These are phyloP conservation scores for Lepidurus packardi DNA, from an alignment of 1,140 invertebrate species.

Conservation along the genomic window DNA sequence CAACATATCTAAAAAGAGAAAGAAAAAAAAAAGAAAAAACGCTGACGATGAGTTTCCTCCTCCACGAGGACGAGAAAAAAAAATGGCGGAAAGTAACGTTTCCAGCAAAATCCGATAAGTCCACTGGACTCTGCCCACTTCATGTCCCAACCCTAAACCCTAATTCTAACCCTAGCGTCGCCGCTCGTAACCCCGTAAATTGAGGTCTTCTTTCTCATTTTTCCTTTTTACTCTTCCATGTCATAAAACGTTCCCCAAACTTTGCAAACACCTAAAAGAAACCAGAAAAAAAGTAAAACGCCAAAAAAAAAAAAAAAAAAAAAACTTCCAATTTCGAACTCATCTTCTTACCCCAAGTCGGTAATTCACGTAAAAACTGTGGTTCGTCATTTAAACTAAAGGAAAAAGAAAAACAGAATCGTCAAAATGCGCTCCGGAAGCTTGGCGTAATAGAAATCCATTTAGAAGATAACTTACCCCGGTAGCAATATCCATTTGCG, in stretches of 20 bases:
- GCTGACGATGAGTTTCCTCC: not conserved
- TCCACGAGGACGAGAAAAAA: not conserved
- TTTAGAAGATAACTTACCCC: too few relatives aligned
- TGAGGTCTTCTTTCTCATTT: conserved; percentile 8
- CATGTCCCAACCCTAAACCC: conserved; percentile 12
- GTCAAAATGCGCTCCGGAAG: too few relatives aligned
- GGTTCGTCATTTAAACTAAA: too few relatives aligned
- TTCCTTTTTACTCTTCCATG: not conserved
- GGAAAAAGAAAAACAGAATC: too few relatives aligned
- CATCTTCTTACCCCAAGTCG: too few relatives aligned
- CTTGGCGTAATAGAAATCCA: too few relatives aligned
- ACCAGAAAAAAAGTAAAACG: too few relatives aligned
- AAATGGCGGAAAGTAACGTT: not conserved
- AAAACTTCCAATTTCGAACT: too few relatives aligned
- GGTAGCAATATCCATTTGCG: too few relatives aligned
- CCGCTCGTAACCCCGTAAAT: not conserved
- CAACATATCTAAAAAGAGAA: not conserved
- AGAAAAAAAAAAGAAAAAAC: not conserved
- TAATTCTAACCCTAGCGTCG: not conserved
- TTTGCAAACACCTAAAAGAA: too few relatives aligned
- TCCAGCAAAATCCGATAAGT: conserved; percentile 5
- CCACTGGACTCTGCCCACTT: not conserved
- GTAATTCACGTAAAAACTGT: too few relatives aligned
- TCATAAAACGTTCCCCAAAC: not conserved
- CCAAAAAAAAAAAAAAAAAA: too few relatives aligned